Percentiles rank a stretch among this genome's conserved stretches.
Conservation (phyloP, 2,797 vertebrate species). For the Tapera naevia region DNA sequence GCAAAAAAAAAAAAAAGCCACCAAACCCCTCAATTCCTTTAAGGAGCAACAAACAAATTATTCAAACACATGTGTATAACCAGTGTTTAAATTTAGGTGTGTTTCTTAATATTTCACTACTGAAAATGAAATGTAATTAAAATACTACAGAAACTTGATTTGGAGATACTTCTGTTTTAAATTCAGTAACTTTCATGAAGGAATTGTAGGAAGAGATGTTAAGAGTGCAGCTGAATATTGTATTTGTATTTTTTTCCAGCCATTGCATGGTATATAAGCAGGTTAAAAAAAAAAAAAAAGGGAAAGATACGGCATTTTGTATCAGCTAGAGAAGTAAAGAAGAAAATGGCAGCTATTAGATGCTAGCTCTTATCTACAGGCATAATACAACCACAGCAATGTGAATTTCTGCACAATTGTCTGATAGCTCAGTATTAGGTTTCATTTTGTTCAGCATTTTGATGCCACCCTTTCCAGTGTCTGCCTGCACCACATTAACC, state of each 20-base stretch:
- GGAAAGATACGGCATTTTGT: not conserved
- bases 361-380: not conserved
- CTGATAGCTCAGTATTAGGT: not conserved
- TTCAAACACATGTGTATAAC: not conserved
- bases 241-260: not conserved
- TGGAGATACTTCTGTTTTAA: not conserved
- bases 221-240: not conserved
- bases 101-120: not conserved
- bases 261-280: not conserved
- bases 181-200: not conserved
- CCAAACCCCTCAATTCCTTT: not conserved
- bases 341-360: not conserved
- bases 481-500: slow-evolving; percentile 1
- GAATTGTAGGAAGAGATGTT: not conserved
- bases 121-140: not conserved
- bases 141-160: not conserved
- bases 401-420: not conserved
- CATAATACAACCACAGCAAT: not conserved
- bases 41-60: not conserved
- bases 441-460: slow-evolving; percentile 5
- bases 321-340: not conserved
- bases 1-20: not conserved
- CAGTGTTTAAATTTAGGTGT: not conserved
- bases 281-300: not conserved
- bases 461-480: not conserved